Conservation (phyloP, 2,797 vertebrate genomes). For the Kryptopterus vitreolus region DNA sequence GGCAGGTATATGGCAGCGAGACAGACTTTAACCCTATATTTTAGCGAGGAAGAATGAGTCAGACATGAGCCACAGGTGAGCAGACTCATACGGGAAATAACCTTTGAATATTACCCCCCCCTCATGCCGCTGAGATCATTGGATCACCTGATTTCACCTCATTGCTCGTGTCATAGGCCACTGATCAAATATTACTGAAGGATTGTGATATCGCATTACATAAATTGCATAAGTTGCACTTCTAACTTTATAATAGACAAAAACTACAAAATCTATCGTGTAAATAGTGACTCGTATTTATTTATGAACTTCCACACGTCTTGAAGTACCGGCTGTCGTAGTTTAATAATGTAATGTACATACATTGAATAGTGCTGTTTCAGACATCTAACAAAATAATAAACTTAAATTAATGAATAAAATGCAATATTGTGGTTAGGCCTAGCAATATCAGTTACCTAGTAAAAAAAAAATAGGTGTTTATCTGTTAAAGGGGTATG, state of each 20-base stretch:
- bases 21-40: background rate
- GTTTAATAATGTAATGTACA: background rate
- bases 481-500: no score
- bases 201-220: background rate
- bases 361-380: background rate
- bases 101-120: background rate
- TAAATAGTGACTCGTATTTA: background rate
- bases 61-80: background rate
- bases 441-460: background rate
- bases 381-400: background rate
- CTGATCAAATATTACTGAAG: background rate
- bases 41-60: background rate
- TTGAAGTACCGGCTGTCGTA: background rate
- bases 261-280: background rate
- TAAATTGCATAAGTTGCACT: background rate
- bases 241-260: background rate
- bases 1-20: background rate
- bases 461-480: no score
- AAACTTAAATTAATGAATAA: background rate
- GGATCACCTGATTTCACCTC: background rate
- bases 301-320: no score
- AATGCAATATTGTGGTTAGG: background rate
- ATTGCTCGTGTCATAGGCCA: background rate
- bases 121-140: background rate
- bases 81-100: constrained; percentile 9